phyloP scores from a whole-genome alignment of 2,113 vertebrate genomes.

The Tinamus guttatus region DNA sequence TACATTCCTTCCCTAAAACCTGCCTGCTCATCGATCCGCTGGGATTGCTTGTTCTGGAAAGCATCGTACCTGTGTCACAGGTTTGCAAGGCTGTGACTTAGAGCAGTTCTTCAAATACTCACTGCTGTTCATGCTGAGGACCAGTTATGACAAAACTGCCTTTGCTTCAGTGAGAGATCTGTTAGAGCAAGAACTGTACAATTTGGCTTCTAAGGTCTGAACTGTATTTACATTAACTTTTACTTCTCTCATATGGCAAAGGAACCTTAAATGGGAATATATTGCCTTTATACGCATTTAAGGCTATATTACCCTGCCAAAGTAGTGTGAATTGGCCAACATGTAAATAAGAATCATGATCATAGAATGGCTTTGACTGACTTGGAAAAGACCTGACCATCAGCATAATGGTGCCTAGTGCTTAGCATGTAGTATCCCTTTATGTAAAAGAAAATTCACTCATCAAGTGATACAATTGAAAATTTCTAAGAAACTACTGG shows the following conservation, averaged over 20 bases:
- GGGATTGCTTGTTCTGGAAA: neutral
- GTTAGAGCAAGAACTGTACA: neutral
- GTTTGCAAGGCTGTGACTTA: neutral
- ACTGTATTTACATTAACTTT: neutral
- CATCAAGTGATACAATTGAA: constrained; percentile 66
- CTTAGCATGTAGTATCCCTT: constrained; percentile 31
- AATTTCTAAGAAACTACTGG: constrained; percentile 71
- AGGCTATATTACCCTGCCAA: neutral
- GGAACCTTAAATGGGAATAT: neutral
- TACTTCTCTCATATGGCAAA: neutral
- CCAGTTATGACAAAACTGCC: neutral
- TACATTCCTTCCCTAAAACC: neutral
- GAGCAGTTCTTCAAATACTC: neutral
- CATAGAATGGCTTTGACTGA: neutral
- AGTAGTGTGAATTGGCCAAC: neutral
- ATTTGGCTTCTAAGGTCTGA: neutral
- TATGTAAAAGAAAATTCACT: constrained; percentile 65
- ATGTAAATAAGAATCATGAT: neutral
- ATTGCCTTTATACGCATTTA: neutral
- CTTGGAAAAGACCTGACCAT: constrained; percentile 41
- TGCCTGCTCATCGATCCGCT: neutral
- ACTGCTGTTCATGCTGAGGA: neutral
- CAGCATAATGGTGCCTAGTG: constrained; percentile 1
- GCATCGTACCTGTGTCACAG: neutral
- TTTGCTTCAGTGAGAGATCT: neutral